Percentiles rank a stretch among this genome's conserved stretches.
These are phyloP conservation scores for Scomber scombrus DNA, from an alignment of 2,113 vertebrate species.

Conservation along the genomic window DNA sequence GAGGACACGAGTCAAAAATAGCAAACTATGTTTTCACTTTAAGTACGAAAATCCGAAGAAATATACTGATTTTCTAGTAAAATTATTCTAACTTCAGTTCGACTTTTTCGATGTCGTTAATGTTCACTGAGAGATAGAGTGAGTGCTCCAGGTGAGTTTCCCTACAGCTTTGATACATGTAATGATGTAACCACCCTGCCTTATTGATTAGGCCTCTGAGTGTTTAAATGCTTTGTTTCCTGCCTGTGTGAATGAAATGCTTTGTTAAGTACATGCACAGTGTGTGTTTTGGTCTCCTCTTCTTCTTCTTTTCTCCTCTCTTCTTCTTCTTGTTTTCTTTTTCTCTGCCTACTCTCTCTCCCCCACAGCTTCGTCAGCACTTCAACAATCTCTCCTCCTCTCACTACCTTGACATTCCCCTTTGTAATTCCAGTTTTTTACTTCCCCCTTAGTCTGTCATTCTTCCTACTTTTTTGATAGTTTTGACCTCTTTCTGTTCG, in stretches of 20 bases:
- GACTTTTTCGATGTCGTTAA: constrained; percentile 9
- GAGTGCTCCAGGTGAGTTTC: constrained; percentile 40
- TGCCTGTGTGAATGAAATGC: constrained; percentile 57
- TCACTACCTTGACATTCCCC: background rate
- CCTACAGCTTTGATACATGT: constrained; percentile 18
- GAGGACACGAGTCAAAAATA: background rate
- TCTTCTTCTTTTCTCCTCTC: background rate
- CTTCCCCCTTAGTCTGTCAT: background rate
- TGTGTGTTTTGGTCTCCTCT: constrained; percentile 22
- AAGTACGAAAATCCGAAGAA: background rate
- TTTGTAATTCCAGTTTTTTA: constrained; percentile 21
- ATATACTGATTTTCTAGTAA: background rate
- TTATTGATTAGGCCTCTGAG: constrained; percentile 49
- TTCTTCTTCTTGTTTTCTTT: constrained; percentile 26
- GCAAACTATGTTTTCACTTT: no score
- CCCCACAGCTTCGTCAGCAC: constrained; percentile 48
- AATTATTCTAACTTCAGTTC: background rate
- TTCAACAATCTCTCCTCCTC: constrained; percentile 8
- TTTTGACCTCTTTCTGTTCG: constrained; percentile 13
- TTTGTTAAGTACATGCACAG: constrained; percentile 49
- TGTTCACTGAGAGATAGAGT: constrained; percentile 21
- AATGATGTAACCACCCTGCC: constrained; percentile 38
- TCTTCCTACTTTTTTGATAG: constrained; percentile 21
- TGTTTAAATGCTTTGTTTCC: constrained; percentile 56
- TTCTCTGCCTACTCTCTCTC: constrained; percentile 37